Conservation (phyloP, 2,797 vertebrate genomes). For the Oreochromis grahami region DNA sequence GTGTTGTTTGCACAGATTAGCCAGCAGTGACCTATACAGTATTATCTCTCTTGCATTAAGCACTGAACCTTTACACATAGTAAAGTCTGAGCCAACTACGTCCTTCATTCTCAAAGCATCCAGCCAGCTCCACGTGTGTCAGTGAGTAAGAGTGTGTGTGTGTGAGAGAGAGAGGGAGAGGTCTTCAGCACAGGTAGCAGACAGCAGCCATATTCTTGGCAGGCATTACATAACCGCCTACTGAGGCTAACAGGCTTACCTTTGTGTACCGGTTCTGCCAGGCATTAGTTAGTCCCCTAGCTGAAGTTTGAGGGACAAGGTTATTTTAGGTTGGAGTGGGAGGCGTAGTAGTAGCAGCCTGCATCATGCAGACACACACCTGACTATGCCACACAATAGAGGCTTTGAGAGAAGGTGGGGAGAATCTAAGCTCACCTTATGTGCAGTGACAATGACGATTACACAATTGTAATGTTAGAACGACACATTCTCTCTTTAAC, state of each 20-base stretch:
- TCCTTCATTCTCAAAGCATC: constrained; percentile 2
- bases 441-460: neutral
- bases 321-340: constrained; percentile 42
- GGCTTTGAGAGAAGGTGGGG: constrained; percentile 11
- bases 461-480: neutral
- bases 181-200: constrained; percentile 18
- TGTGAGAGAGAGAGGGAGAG: neutral
- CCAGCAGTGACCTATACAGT: constrained; percentile 1
- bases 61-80: constrained; percentile 10
- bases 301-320: constrained; percentile 30
- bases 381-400: constrained; percentile 35
- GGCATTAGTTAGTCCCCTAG: constrained; percentile 45
- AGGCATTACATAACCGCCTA: constrained; percentile 38
- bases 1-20: constrained; percentile 5
- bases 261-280: constrained; percentile 38
- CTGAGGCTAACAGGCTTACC: constrained; percentile 58
- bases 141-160: neutral
- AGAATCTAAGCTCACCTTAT: constrained; percentile 15
- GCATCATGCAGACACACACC: constrained; percentile 19
- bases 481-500: neutral
- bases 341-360: neutral
- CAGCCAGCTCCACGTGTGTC: neutral
- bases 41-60: neutral
- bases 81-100: constrained; percentile 14
- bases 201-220: constrained; percentile 43